These are phyloP conservation scores for Notospermus geniculatus DNA, from an alignment of 1,140 invertebrate species.

Conservation along the genomic window DNA sequence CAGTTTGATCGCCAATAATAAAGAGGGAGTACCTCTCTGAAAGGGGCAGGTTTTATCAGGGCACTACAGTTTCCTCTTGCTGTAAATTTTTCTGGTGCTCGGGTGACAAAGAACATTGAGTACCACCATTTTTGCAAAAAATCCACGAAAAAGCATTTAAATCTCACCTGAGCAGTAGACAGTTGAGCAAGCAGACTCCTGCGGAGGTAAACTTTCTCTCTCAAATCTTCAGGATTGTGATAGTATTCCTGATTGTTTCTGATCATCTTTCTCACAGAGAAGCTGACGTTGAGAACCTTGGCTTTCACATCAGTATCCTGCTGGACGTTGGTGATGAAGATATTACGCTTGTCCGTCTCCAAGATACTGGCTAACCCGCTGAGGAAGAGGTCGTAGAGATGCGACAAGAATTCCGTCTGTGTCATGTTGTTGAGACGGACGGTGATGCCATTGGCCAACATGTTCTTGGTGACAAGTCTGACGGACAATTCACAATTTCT, in stretches of 20 bases:
- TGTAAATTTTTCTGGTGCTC: too few relatives aligned
- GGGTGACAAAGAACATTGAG: too few relatives aligned
- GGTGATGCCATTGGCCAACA: conserved; percentile 93
- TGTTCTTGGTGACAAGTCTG: conserved; percentile 87
- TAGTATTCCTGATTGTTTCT: conserved; percentile 62
- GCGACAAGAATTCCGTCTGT: conserved; percentile 87
- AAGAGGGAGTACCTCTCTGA: too few relatives aligned
- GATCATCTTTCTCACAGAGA: conserved; percentile 78
- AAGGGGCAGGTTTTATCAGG: too few relatives aligned
- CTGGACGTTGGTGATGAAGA: conserved; percentile 86
- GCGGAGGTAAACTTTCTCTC: conserved; percentile 92
- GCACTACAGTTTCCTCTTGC: too few relatives aligned
- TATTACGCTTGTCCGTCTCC: conserved; percentile 86
- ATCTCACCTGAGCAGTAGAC: conserved; percentile 76
- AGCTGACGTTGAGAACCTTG: conserved; percentile 90
- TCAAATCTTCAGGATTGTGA: conserved; percentile 82
- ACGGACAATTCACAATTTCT: conserved; percentile 75
- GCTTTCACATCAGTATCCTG: conserved; percentile 72
- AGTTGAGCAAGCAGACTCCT: conserved; percentile 78
- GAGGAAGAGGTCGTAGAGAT: conserved; percentile 82
- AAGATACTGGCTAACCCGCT: conserved; percentile 90
- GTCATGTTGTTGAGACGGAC: conserved; percentile 91
- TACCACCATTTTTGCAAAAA: too few relatives aligned
- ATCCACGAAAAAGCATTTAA: too few relatives aligned
- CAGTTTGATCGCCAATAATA: too few relatives aligned